Base-by-base conservation (phyloP, 2,888 invertebrate species). In the Peribatodes rhomboidaria region DNA sequence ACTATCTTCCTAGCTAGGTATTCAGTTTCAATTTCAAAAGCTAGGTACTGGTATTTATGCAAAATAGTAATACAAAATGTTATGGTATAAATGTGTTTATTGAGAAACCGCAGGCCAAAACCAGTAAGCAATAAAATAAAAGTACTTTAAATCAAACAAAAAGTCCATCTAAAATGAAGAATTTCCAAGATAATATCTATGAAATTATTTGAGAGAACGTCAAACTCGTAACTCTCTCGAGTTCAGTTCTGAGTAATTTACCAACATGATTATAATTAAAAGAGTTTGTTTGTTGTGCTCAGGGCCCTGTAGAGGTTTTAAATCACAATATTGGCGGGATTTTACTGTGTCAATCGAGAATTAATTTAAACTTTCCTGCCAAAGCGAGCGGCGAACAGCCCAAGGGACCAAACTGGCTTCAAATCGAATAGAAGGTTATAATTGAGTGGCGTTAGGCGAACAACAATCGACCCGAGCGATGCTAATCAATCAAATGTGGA, bases 401-500 rank as follows among this genome's bases (percentile, higher is more conserved):
- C 87, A 75, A 82, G 88, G 88, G 91, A 90, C 84, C 78, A 78
- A 85, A 83, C 86, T 81, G 86, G 81, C 85, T 88, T 89, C 89
- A 90, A 89, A 92, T 90, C 90, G 85, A 89, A 91, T 89, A 90
- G 88, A 87, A 87, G 85, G 87, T 89, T 88, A 90, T 90, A 90
- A 90, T 90, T 90, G 90, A 87, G 86, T 83, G 72, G 73, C 72
- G 79, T 78, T 85, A 83, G 83, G 76, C 84, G 81, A 89, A 88
- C 82, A 88, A 84, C 85, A 82, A 81, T 83, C 80, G 66, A 84
- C 83, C 73, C 74, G 78, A 74, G 81, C 61, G 68, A 62, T 65
- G 66, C 66, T 64, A 72, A 77, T 78, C 82, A 78, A 80, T 84
- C 82, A 82, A 90, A 84, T 80, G 75, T 85, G 72, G 72, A 77